Percentiles rank a stretch among this genome's conserved stretches.
Evolutionary conservation across 2,113 vertebrate genomes (phyloP).

Genomic region (Anguilla japonica): DNA sequence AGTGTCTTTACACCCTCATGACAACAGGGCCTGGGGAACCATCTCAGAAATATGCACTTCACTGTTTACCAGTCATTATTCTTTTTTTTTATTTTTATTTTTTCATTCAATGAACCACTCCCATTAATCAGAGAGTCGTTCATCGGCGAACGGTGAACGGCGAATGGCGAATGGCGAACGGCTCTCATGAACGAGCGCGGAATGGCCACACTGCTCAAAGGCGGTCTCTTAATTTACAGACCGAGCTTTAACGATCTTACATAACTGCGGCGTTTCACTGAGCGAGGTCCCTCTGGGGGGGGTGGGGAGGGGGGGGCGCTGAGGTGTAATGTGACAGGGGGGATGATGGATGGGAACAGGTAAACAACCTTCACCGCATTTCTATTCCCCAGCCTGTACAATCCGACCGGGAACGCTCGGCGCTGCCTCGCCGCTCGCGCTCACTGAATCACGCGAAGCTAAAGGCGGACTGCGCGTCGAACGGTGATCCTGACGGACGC

Average conservation of each 20-base stretch:
- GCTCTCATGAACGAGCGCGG: neutral
- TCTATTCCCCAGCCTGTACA: constrained; percentile 43
- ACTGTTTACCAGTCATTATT: constrained; percentile 67
- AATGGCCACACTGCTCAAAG: constrained; percentile 23
- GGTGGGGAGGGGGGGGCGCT: constrained; percentile 8
- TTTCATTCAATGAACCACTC: constrained; percentile 67
- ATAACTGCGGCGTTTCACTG: constrained; percentile 41
- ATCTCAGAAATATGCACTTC: constrained; percentile 60
- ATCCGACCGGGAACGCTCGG: constrained; percentile 45
- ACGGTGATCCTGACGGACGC: constrained; percentile 49
- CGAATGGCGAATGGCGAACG: constrained; percentile 45
- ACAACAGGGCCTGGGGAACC: constrained; percentile 60
- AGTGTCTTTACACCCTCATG: constrained; percentile 61
- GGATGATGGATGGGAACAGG: constrained; percentile 62
- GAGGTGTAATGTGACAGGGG: constrained; percentile 32
- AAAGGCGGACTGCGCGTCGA: constrained; percentile 45
- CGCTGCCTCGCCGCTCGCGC: neutral
- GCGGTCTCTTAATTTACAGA: constrained; percentile 39
- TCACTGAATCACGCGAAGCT: constrained; percentile 15
- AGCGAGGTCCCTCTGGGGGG: constrained; percentile 21
- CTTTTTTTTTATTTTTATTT: constrained; percentile 64
- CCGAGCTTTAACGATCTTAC: constrained; percentile 39
- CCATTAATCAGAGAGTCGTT: constrained; percentile 67
- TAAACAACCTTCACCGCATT: constrained; percentile 53
- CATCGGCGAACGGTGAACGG: constrained; percentile 54